Evolutionary conservation across 2,888 invertebrate species (phyloP).

Genomic region (Monopis laevigella): DNA sequence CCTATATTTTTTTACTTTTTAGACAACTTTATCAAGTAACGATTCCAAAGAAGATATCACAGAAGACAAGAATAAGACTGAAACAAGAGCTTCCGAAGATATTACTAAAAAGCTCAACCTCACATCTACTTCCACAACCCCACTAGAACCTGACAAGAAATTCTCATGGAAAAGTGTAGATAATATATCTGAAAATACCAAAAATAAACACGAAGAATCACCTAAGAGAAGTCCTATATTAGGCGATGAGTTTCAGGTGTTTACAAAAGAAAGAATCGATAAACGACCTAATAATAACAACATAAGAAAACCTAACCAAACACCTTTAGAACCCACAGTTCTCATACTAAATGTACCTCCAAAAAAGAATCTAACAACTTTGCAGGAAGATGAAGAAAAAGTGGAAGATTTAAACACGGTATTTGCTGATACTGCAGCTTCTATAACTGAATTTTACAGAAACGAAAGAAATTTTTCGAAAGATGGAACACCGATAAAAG

Average conservation of each 20-base stretch:
- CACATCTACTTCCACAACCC: conserved; percentile 37
- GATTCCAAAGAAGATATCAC: conserved; percentile 41
- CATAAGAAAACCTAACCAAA: conserved; percentile 33
- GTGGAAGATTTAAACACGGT: conserved; percentile 32
- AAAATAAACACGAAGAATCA: conserved; percentile 21
- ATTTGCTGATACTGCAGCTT: conserved; percentile 37
- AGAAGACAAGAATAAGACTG: conserved; percentile 30
- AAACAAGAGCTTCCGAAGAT: conserved; percentile 22
- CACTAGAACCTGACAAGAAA: conserved; percentile 42
- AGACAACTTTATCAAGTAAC: conserved; percentile 47
- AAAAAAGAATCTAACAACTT: conserved; percentile 46
- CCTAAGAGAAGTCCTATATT: conserved; percentile 24
- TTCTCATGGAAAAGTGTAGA: conserved; percentile 39
- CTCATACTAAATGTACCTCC: conserved; percentile 32
- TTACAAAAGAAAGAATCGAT: conserved; percentile 53
- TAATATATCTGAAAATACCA: conserved; percentile 25
- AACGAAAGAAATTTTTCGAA: too few relatives aligned
- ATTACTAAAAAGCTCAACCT: conserved; percentile 23
- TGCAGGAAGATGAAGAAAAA: conserved; percentile 50
- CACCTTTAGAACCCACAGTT: conserved; percentile 38
- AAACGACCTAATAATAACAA: conserved; percentile 26
- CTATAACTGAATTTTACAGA: conserved; percentile 33
- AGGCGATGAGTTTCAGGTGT: conserved; percentile 57
- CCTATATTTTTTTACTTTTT: conserved; percentile 21
- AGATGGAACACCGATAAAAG: conserved; percentile 5